Evolutionary conservation across 2,797 vertebrate genomes (phyloP), one percentile per base, ranked within the genome.

Genomic region (Trematomus bernacchii): DNA sequence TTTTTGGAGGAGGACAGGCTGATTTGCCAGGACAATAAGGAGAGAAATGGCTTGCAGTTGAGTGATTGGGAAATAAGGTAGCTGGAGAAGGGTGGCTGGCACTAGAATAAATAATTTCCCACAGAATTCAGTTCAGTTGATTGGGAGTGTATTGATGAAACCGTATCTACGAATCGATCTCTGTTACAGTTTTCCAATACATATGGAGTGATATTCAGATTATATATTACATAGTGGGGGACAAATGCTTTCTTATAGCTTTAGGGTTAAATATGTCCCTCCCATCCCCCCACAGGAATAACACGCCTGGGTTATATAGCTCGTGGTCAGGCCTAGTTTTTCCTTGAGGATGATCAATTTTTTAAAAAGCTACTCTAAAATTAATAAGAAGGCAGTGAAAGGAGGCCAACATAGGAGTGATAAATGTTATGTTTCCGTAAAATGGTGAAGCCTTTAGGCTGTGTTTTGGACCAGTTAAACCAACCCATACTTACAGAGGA

Each of bases 331-430:
- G 66, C 75, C 80, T 73, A 82, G 43, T 69, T 87, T 81, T 76
- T 76, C 77, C 79, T 81, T 55, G 58, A 75, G 67, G 60, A 21
- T 83, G 48, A 85, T 90, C 33, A 54, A 88, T 90, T 71, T 84
- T 71, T 60, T 1, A 73, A 70, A 70, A 66, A 83, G 10, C 27
- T 0, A 54, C 40, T 83, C 64, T 73, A 82, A 86, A 83, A 79
- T 76, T 42, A 84, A 86, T 84, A 57, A 76, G 46, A 59, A 47
- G 71, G 23, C 40, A 50, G 37, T 59, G 30, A 79, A 84, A 80
- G 21, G 64, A 79, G 74, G 79, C 64, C 65, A 76, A 61, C 11
- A 81, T 37, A 44, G 11, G 18, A 52, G 21, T 47, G 48, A 79
- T 73, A 58, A 55, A 76, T 62, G 46, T 53, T 53, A 80, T 43